Base-by-base conservation (phyloP, 1,140 invertebrate genomes). In the Papilio machaon region DNA sequence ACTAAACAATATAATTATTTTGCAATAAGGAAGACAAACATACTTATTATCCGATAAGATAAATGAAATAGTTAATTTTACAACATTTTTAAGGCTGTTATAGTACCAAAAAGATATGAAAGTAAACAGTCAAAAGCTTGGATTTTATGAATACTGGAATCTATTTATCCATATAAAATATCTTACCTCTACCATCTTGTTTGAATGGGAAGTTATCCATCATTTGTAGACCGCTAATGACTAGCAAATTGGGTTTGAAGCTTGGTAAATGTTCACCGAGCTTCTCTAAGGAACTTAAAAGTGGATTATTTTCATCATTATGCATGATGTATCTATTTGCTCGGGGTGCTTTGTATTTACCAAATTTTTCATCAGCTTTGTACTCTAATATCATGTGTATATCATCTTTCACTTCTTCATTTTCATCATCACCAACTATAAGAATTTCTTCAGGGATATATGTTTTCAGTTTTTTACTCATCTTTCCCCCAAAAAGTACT, bases 281-380 rank as follows among this genome's bases (percentile, higher is more conserved):
- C 67, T 96, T 95, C 88, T 98, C 96, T 76, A 98, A 88, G 0
- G 97, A 97, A 79, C 95, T 96, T n/a, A 98, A 91, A 82, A 96
- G 95, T 8, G 97, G 97, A 95, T 98, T 98, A 83, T 97, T 97
- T 58, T 96, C 95, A 94, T 98, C 98, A 94, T 97, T 98, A 87
- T 98, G 98, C 81, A 98, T 91, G 79, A 98, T 98, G 81, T 97
- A 98, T 95, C 98, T 97, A 92, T 98, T 98, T 43, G 98, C 98
- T 90, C 98, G 94, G 0, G 97, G 96, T 54, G 97, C 96, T 83
- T 93, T 95, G 89, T 96, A 97, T 1, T 95, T 94, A 47, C 97
- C 97, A 97, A 98, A 98, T 9, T 88, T 92, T 83, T 97, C 97
- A 76, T 97, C 97, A 11, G 96, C 95, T 82, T 91, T 93, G 74